phyloP scores from a whole-genome alignment of 2,888 invertebrate genomes.

The Vanessa cardui region DNA sequence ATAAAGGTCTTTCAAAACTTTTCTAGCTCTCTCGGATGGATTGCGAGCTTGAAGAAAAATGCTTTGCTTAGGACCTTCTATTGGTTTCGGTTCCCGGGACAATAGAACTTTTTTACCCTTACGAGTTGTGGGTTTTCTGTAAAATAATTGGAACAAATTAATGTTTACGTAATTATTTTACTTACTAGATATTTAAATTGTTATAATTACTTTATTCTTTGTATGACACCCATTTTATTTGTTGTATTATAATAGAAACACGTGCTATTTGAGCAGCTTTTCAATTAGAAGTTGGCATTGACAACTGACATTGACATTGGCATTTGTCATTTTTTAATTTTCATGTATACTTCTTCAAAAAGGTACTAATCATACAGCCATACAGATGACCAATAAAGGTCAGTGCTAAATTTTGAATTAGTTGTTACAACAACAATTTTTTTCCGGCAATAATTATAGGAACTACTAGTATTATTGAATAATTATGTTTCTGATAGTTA shows the following conservation, averaged over 20 bases:
- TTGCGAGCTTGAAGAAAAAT: conserved; percentile 94
- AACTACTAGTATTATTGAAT: too few species aligned
- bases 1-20: conserved; percentile 93
- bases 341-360: too few species aligned
- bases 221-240: conserved; percentile 42
- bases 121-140: conserved; percentile 94
- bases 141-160: conserved; percentile 45
- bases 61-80: conserved; percentile 93
- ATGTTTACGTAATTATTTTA: not conserved
- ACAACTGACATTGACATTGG: not conserved
- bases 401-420: too few species aligned
- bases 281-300: not conserved
- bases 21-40: conserved; percentile 86
- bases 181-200: not conserved
- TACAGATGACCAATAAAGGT: not conserved
- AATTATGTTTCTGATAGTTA: too few species aligned
- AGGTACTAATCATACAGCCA: not conserved
- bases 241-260: conserved; percentile 7
- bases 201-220: conserved; percentile 42
- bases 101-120: conserved; percentile 93
- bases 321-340: too few species aligned
- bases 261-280: not conserved
- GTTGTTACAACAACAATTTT: too few species aligned
- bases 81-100: conserved; percentile 91
- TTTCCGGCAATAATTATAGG: too few species aligned